Percentiles rank a stretch among this genome's conserved stretches.
Conservation (phyloP, 2,888 invertebrate species). For the Hesperia comma region DNA sequence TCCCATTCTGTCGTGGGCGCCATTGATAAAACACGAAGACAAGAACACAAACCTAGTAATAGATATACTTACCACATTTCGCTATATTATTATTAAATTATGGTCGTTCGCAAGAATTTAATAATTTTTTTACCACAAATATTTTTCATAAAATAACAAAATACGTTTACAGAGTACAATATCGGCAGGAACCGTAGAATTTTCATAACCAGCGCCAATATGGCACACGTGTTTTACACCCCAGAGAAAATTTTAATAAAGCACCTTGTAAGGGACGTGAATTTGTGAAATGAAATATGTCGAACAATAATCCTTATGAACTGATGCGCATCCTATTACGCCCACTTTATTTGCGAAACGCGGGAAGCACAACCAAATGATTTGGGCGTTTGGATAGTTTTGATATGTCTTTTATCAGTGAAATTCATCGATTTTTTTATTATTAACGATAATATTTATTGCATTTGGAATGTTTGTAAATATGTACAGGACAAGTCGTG, state of each 20-base stretch:
- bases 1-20: too few species aligned
- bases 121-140: neutral
- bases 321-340: constrained; percentile 46
- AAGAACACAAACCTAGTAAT: too few species aligned
- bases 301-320: constrained; percentile 55
- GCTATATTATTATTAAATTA: too few species aligned
- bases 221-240: constrained; percentile 52
- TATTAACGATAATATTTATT: too few species aligned
- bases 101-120: too few species aligned
- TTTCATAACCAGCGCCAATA: constrained; percentile 46
- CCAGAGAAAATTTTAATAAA: constrained; percentile 65
- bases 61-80: too few species aligned
- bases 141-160: constrained; percentile 11
- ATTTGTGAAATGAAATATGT: constrained; percentile 58
- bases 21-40: too few species aligned
- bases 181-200: constrained; percentile 9
- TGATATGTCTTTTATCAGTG: too few species aligned
- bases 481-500: too few species aligned
- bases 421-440: too few species aligned
- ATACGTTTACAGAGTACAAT: constrained; percentile 15
- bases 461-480: too few species aligned
- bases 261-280: constrained; percentile 53
- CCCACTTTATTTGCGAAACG: constrained; percentile 35
- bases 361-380: neutral
- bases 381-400: neutral